Conservation (phyloP, 2,888 invertebrate genomes). For the Idaea biselata region DNA sequence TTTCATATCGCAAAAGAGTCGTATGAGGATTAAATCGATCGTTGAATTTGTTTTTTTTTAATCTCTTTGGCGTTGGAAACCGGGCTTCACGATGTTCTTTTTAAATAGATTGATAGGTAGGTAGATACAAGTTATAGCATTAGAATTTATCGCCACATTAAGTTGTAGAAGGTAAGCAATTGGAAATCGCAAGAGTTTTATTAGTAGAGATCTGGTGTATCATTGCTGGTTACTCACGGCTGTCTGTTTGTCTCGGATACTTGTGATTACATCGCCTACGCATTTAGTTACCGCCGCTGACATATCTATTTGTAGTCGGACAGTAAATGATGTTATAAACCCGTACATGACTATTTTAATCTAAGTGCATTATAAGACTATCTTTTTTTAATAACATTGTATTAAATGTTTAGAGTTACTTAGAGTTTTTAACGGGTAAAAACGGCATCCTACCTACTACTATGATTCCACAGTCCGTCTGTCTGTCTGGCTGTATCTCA, state of each 20-base stretch:
- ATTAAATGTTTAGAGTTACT: no score
- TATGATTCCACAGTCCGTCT: no score
- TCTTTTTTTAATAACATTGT: no score
- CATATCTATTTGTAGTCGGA: conserved; percentile 53
- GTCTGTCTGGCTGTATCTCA: no score
- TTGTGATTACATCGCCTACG: conserved; percentile 56
- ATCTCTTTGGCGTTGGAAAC: no score
- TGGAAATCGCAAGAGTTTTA: conserved; percentile 31
- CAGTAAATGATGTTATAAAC: conserved; percentile 37
- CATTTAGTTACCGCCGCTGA: conserved; percentile 53
- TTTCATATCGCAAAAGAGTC: no score
- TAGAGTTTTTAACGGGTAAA: no score
- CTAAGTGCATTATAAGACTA: neutral
- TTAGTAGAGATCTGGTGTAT: conserved; percentile 37
- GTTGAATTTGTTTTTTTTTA: no score
- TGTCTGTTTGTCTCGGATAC: conserved; percentile 47
- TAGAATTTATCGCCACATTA: conserved; percentile 9
- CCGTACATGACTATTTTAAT: conserved; percentile 5
- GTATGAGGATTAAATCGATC: no score
- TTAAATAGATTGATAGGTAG: neutral
- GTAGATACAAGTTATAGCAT: neutral
- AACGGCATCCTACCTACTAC: no score
- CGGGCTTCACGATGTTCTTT: neutral
- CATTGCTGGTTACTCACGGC: conserved; percentile 44
- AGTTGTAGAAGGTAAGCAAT: conserved; percentile 19